Percentiles rank a stretch among this genome's conserved stretches.
Conservation (phyloP, 2,888 invertebrate genomes). For the Oscheius sp. region DNA sequence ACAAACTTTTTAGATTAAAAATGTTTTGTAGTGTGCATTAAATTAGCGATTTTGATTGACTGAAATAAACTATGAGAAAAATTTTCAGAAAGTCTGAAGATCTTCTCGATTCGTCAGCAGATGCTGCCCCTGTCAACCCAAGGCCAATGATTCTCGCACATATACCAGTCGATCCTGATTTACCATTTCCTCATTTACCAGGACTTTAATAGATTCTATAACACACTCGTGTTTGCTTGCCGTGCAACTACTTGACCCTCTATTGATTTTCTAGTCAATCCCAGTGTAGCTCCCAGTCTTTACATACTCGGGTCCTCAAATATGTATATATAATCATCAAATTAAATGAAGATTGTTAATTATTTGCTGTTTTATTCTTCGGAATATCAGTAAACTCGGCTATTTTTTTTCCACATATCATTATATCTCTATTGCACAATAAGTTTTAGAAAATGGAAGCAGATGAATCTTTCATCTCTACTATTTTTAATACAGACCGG, state of each 20-base stretch:
- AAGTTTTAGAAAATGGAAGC: neutral
- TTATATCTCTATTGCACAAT: neutral
- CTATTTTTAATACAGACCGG: neutral
- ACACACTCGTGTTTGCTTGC: slow-evolving; percentile 5
- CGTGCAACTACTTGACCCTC: slow-evolving; percentile 8
- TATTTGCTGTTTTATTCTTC: neutral
- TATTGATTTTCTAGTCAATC: slow-evolving; percentile 3
- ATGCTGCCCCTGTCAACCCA: neutral
- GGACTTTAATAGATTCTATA: neutral
- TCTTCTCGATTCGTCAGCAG: neutral
- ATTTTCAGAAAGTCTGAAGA: neutral
- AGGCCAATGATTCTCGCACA: slow-evolving; percentile 4
- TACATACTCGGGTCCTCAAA: neutral
- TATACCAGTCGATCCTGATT: neutral
- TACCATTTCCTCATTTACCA: slow-evolving; percentile 2
- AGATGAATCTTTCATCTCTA: neutral
- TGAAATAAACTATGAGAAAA: neutral
- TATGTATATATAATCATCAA: slow-evolving; percentile 10
- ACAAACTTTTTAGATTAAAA: neutral
- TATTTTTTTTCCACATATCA: neutral
- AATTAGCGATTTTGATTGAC: too few species aligned
- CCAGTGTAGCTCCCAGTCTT: neutral
- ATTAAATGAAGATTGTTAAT: too few species aligned
- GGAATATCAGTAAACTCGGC: neutral
- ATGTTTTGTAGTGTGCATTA: too few species aligned